Evolutionary conservation across 2,797 vertebrate species (phyloP).

Genomic region (Tapera naevia): DNA sequence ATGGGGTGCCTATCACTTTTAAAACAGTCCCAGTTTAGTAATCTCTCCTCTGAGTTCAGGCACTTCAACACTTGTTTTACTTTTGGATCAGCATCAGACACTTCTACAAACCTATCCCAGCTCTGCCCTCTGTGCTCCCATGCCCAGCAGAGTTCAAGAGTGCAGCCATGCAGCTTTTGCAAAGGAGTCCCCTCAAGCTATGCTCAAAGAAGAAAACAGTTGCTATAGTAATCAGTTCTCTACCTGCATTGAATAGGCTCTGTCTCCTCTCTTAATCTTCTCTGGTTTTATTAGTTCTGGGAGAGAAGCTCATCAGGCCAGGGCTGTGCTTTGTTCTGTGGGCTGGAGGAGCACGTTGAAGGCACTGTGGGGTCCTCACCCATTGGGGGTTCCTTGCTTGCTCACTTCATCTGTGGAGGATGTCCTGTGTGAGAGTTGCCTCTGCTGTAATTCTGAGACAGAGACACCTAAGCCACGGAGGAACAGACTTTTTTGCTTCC

Average conservation of each 20-base stretch:
- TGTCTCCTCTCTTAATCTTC: neutral
- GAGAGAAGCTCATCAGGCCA: neutral
- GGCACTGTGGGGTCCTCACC: neutral
- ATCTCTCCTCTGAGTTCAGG: neutral
- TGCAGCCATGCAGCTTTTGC: neutral
- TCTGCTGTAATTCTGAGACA: neutral
- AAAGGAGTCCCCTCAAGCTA: neutral
- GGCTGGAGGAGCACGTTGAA: neutral
- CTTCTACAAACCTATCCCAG: neutral
- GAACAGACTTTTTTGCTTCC: neutral
- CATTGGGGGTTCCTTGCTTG: neutral
- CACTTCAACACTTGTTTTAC: conserved; percentile 25
- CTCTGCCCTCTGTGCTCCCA: neutral
- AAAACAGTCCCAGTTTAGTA: neutral
- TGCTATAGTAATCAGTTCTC: conserved; percentile 45
- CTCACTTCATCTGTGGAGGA: neutral
- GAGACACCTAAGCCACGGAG: neutral
- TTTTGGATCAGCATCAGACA: neutral
- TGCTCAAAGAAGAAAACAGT: conserved; percentile 44
- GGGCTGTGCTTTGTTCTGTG: neutral
- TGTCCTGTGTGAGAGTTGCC: neutral
- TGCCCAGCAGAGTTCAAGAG: conserved; percentile 4
- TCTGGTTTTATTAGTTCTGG: neutral
- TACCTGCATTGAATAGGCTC: neutral
- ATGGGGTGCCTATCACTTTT: neutral